Conservation (phyloP, 92 coral and sea anemone species). For the Umimayanthus chanpuru region DNA sequence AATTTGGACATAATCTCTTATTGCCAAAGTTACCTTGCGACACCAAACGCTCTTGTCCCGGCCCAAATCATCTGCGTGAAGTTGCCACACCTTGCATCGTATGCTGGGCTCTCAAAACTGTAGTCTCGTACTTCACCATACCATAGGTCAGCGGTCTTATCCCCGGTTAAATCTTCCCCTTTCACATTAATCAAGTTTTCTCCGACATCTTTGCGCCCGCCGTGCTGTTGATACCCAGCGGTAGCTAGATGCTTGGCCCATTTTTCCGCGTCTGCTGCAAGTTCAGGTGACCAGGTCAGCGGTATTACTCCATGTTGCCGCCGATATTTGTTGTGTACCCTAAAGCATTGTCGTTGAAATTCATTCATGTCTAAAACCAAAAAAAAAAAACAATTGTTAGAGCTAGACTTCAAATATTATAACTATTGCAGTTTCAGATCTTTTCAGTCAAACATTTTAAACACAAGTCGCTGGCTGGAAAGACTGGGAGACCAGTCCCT, state of each 20-base stretch:
- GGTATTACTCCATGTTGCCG: conserved; percentile 80
- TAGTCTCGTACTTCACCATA: conserved; percentile 80
- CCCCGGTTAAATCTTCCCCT: conserved; percentile 68
- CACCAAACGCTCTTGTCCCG: conserved; percentile 75
- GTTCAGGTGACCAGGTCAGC: conserved; percentile 80
- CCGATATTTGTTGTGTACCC: conserved; percentile 86
- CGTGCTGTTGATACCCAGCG: conserved; percentile 61
- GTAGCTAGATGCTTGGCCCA: conserved; percentile 78
- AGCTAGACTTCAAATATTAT: too few species aligned
- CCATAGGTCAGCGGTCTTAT: conserved; percentile 77
- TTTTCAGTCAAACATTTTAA: too few species aligned
- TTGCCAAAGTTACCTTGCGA: conserved; percentile 58
- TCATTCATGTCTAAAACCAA: conserved; percentile 60
- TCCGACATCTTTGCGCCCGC: conserved; percentile 68
- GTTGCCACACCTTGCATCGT: conserved; percentile 82
- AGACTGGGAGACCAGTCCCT: too few species aligned
- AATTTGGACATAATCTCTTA: background rate
- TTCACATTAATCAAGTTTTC: conserved; percentile 60
- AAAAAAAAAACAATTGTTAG: background rate
- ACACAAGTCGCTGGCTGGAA: too few species aligned
- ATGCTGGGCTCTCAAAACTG: conserved; percentile 83
- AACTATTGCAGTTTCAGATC: too few species aligned
- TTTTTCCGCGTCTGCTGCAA: conserved; percentile 67
- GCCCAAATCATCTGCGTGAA: conserved; percentile 88
- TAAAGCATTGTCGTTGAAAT: conserved; percentile 87